Evolutionary conservation across 2,797 vertebrate species (phyloP), one percentile per base, ranked within the genome.

Genomic region (Atherinosoma microstoma): DNA sequence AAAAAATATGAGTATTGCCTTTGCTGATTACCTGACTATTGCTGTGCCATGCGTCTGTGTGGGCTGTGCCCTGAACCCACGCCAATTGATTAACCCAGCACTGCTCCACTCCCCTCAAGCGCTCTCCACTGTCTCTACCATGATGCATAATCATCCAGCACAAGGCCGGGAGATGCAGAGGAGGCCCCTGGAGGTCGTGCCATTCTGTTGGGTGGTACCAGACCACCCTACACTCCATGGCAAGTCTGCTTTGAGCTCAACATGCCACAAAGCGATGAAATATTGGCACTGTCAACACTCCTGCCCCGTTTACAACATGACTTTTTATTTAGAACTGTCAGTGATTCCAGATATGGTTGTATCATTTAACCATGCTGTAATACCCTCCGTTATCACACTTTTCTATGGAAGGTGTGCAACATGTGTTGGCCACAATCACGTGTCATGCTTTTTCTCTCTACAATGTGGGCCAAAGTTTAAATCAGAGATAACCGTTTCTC

Each of bases 21-120:
- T 92, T 93, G 88, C 92, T 96, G 94, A 96, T 96, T 95, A 96
- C 94, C 95, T 94, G 93, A 95, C 95, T 86, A 93, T 93, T 94
- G 91, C 95, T 94, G 94, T 93, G 83, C 91, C 93, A 88, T 96
- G 94, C 92, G 95, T 95, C 96, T 96, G 95, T 95, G 95, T 95
- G 94, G 95, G 94, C 92, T 96, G 94, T 94, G 93, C 94, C 94
- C 94, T 96, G 96, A 96, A 91, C 94, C 94, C 76, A 86, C 86
- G 96, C 96, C 96, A 97, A 95, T 94, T 96, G 95, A 96, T 96
- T 95, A 95, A 96, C 95, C 90, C 90, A 87, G 87, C 86, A 83
- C 84, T 83, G 84, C 91, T 92, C 84, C 85, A 86, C 90, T 91
- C 90, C 90, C 90, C 85, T 91, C 87, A 83, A 93, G 93, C 85